Evolutionary conservation across 2,797 vertebrate species (phyloP).

Genomic region (Rhodeus uyekii): DNA sequence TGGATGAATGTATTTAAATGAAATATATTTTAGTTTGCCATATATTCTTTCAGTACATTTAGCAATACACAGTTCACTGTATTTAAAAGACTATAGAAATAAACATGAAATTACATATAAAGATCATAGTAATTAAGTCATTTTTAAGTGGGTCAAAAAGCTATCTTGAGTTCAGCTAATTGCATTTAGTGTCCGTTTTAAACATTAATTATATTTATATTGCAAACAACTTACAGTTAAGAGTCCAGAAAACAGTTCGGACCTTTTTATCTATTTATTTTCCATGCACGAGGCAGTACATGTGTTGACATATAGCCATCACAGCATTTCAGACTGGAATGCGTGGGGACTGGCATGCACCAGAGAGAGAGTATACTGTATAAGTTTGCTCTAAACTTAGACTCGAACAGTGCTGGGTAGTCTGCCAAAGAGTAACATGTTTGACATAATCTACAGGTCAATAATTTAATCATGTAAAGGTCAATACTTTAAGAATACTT

Average conservation of each 20-base stretch:
- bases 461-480: neutral
- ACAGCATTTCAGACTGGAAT: slow-evolving; percentile 29
- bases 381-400: slow-evolving; percentile 49
- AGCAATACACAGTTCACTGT: no score
- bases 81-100: neutral
- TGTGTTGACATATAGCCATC: slow-evolving; percentile 7
- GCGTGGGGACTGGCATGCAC: neutral
- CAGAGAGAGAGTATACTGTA: slow-evolving; percentile 22
- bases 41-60: neutral
- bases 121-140: neutral
- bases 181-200: neutral
- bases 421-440: neutral
- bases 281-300: neutral
- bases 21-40: neutral
- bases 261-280: neutral
- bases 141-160: neutral
- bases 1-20: neutral
- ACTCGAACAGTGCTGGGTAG: neutral
- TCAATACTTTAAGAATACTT: neutral
- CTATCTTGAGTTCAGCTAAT: neutral
- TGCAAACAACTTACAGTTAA: no score
- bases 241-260: neutral
- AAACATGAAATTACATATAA: neutral
- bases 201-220: neutral
- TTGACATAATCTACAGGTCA: neutral